Evolutionary conservation across 1,140 invertebrate genomes (phyloP), one percentile per base, ranked within the genome.

Genomic region (Kradibia gibbosae): DNA sequence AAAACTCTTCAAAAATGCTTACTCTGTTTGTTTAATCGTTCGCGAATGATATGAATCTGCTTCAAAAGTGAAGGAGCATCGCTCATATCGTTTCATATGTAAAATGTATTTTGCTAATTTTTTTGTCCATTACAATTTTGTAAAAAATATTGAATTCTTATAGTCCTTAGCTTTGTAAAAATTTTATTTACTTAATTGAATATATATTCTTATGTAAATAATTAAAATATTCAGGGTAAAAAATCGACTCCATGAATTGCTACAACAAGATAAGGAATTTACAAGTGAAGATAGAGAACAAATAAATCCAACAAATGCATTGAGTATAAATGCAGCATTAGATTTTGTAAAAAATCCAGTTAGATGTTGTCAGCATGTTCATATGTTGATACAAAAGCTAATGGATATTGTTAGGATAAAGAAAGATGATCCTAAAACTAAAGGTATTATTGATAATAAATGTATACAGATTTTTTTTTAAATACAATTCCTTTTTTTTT

Each of bases 281-380:
- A 96, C 95, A 0, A 91, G 92, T 11, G 96, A 97, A 88, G 98
- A 99, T 90, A 93, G 95, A 74, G 93, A 94, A 82, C 94, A 94
- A 86, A 95, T 99, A 75, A 99, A 99, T 93, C 98, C 98, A 25
- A 96, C 96, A 84, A 94, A 94, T 83, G 96, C 97, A 22, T 93
- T 95, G 65, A 97, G 96, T 84, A 96, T 99, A 84, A 93, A 94
- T 73, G 95, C 96, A 86, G 98, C 98, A 0, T 92, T 99, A 90
- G 95, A 98, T 86, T 98, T 98, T 91, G 98, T 99, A 0, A 97
- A 98, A 90, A 99, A 99, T 93, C 99, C 99, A 0, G 96, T 96
- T 25, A 94, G 95, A 87, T 98, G 98, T 91, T 99, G 99, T 90
- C 94, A 96, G 84, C 94, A 96, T 87, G 96, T 99, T 45, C 95